Conservation (phyloP, 53 echinoderm and acorn worm species). For the Holothuria leucospilota region DNA sequence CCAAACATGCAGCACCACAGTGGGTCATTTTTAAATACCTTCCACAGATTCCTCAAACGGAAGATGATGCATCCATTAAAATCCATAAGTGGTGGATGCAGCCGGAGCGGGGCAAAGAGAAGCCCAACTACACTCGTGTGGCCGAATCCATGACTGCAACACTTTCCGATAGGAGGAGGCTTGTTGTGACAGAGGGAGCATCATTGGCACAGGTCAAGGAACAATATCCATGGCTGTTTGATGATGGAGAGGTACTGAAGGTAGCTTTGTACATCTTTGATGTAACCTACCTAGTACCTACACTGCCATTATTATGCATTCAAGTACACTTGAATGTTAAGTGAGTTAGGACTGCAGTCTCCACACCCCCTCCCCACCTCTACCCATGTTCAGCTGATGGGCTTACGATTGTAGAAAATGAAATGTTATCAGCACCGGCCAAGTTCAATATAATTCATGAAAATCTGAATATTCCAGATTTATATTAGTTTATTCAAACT, state of each 20-base stretch:
- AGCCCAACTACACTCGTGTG: conserved; percentile 37
- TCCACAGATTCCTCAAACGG: conserved; percentile 26
- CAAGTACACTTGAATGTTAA: no score
- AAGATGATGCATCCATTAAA: conserved; percentile 44
- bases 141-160: conserved; percentile 42
- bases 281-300: no score
- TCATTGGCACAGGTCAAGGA: conserved; percentile 33
- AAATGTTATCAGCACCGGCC: no score
- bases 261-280: no score
- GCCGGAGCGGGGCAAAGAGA: not conserved
- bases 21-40: conserved; percentile 48
- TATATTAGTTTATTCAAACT: no score
- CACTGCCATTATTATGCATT: no score
- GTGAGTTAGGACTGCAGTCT: no score
- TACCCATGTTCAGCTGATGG: no score
- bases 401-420: no score
- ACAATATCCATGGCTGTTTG: conserved; percentile 60
- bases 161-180: conserved; percentile 36
- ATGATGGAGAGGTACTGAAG: conserved; percentile 56
- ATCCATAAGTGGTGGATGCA: conserved; percentile 39
- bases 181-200: conserved; percentile 30
- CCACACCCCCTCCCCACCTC: no score
- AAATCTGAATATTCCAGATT: no score
- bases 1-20: conserved; percentile 5
- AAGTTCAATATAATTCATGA: no score